phyloP scores from a whole-genome alignment of 1,140 invertebrate species.

The Heliconius hewitsoni region DNA sequence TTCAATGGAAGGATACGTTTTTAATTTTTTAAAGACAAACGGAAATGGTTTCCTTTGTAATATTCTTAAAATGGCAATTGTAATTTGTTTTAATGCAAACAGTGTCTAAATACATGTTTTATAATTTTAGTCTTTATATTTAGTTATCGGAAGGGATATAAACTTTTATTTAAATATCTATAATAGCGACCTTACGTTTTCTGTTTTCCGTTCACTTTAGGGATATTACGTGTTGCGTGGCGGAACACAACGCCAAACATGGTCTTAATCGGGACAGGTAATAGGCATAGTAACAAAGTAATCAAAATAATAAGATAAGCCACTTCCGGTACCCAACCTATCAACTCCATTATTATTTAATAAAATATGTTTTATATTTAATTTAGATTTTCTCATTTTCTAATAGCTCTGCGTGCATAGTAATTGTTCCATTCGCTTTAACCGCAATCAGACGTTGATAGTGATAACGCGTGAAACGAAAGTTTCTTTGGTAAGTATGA shows the following conservation, averaged over 20 bases:
- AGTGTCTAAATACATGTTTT: neutral
- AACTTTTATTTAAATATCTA: too few species aligned
- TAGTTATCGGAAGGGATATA: neutral
- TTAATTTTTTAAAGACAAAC: conserved; percentile 7
- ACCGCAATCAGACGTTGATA: conserved; percentile 1
- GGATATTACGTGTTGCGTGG: neutral
- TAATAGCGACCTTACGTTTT: neutral
- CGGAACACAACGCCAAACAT: neutral
- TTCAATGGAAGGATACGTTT: neutral
- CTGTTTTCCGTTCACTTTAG: neutral
- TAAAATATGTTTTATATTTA: neutral
- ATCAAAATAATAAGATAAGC: too few species aligned
- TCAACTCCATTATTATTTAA: neutral
- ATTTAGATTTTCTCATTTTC: neutral
- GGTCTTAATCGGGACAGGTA: neutral
- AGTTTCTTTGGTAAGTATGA: neutral
- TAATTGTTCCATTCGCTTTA: neutral
- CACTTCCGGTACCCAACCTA: too few species aligned
- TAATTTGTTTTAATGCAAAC: neutral
- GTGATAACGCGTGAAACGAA: neutral
- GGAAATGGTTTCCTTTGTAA: neutral
- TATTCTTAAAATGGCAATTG: neutral
- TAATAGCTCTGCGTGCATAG: neutral
- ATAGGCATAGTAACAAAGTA: neutral
- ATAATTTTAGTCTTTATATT: neutral